phyloP scores from a whole-genome alignment of 2,888 invertebrate species.

The Monoplex corrugatus region DNA sequence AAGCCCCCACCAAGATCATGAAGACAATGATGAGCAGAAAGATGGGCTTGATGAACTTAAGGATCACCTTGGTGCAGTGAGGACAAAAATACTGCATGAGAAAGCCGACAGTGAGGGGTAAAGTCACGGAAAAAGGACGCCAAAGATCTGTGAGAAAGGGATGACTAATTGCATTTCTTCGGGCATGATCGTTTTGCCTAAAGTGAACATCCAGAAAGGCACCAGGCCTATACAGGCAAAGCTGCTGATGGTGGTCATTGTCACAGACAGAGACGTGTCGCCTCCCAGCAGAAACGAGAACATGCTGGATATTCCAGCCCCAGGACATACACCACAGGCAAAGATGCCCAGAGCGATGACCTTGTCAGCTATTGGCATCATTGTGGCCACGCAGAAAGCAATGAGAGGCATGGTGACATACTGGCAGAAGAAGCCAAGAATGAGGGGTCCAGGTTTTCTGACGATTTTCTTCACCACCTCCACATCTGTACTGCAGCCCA shows the following conservation, averaged over 20 bases:
- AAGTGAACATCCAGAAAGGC: too few relatives aligned
- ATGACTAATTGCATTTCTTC: too few relatives aligned
- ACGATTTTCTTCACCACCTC: too few relatives aligned
- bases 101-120: constrained; percentile 90
- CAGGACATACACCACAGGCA: constrained; percentile 82
- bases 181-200: too few relatives aligned
- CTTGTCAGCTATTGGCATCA: constrained; percentile 63
- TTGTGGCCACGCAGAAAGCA: constrained; percentile 71
- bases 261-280: constrained; percentile 94
- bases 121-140: constrained; percentile 91
- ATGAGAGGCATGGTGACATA: too few relatives aligned
- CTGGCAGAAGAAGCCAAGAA: too few relatives aligned
- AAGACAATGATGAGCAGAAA: constrained; percentile 91
- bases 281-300: constrained; percentile 96
- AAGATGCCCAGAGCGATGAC: constrained; percentile 82
- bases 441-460: too few relatives aligned
- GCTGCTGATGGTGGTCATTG: constrained; percentile 97
- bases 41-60: too few relatives aligned
- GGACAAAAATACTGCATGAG: too few relatives aligned
- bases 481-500: too few relatives aligned
- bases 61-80: too few relatives aligned
- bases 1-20: constrained; percentile 92
- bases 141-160: constrained; percentile 83
- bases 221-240: too few relatives aligned
- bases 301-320: constrained; percentile 95